Conservation (phyloP, 2,888 invertebrate species). For the Trypoxylon attenuatum region DNA sequence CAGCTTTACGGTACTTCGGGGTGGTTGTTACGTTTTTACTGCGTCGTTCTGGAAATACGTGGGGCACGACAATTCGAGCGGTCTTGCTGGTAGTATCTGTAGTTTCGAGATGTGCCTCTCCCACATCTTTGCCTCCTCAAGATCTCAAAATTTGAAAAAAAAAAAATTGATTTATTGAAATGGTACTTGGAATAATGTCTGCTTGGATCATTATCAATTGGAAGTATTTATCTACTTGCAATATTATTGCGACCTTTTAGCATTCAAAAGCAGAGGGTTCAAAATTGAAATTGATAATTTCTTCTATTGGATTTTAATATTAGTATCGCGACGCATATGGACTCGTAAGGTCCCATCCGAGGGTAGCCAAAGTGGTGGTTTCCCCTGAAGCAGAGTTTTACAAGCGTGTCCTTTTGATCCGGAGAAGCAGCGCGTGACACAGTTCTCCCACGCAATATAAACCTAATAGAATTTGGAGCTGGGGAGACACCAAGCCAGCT, state of each 20-base stretch:
- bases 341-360: neutral
- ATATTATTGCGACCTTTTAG: no score
- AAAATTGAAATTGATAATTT: no score
- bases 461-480: conserved; percentile 60
- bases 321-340: neutral
- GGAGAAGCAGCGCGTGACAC: conserved; percentile 7
- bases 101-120: conserved; percentile 23
- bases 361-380: conserved; percentile 9
- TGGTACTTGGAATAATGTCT: no score
- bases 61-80: conserved; percentile 56
- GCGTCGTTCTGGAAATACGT: conserved; percentile 67
- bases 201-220: no score
- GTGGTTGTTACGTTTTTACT: conserved; percentile 73
- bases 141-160: no score
- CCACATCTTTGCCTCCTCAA: conserved; percentile 21
- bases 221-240: no score
- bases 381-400: conserved; percentile 1
- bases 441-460: conserved; percentile 42
- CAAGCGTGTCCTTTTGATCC: conserved; percentile 18
- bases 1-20: conserved; percentile 73
- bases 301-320: neutral
- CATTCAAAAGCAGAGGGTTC: no score
- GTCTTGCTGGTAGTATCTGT: conserved; percentile 59
- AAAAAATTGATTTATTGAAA: no score
- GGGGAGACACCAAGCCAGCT: conserved; percentile 53